phyloP scores from a whole-genome alignment of 2,888 invertebrate genomes.

The Chromoteleia sp. region DNA sequence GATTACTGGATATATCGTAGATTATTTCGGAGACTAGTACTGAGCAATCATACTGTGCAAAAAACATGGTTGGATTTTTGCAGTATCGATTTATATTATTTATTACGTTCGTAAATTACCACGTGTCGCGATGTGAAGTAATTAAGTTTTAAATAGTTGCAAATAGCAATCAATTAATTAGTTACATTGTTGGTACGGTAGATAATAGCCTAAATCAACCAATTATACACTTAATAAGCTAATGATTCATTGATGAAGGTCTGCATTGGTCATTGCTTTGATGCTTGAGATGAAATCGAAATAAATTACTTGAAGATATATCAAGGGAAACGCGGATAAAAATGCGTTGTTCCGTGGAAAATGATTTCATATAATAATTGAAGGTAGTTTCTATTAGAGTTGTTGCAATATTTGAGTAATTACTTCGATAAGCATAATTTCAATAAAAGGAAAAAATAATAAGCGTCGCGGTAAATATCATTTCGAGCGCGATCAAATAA shows the following conservation, averaged over 20 bases:
- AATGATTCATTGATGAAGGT: constrained; percentile 62
- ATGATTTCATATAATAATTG: background rate
- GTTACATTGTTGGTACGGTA: constrained; percentile 59
- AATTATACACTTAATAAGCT: constrained; percentile 65
- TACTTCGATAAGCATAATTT: background rate
- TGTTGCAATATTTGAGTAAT: constrained; percentile 20
- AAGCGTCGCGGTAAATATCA: background rate
- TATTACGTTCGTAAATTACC: constrained; percentile 41
- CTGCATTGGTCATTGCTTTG: constrained; percentile 37
- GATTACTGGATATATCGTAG: constrained; percentile 43
- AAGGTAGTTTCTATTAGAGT: background rate
- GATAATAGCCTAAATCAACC: constrained; percentile 65
- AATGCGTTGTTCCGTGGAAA: background rate
- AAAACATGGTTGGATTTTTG: constrained; percentile 39
- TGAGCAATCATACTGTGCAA: constrained; percentile 6
- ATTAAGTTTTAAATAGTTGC: constrained; percentile 66
- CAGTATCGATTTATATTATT: constrained; percentile 40
- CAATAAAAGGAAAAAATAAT: background rate
- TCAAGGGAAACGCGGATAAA: background rate
- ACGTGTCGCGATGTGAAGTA: constrained; percentile 46
- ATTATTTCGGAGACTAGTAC: constrained; percentile 35
- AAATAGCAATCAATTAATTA: constrained; percentile 67
- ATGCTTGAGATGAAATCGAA: constrained; percentile 44
- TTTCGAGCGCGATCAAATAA: constrained; percentile 2
- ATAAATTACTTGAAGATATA: constrained; percentile 24